Conservation (phyloP, 2,888 invertebrate genomes). For the Halocaridina rubra region DNA sequence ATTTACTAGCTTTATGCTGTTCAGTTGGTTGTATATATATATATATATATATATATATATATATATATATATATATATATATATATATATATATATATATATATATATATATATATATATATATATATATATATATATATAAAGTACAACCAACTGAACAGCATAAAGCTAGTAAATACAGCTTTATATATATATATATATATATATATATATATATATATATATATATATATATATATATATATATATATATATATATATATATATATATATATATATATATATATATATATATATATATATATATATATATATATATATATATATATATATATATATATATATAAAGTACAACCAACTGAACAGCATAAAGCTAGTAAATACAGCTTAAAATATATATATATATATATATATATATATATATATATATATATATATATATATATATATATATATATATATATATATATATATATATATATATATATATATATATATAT, state of each 20-base stretch:
- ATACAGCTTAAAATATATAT: not conserved
- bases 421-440: not conserved
- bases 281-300: not conserved
- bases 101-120: constrained; percentile 6
- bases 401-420: not conserved
- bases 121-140: not conserved
- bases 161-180: not conserved
- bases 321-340: not conserved
- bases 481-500: not conserved
- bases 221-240: not conserved
- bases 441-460: not conserved
- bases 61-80: not conserved
- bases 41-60: not conserved
- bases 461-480: not conserved
- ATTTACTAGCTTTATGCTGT: not conserved
- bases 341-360: not conserved
- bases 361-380: no score
- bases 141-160: no score
- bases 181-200: not conserved
- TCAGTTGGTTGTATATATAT: no score
- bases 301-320: not conserved
- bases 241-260: not conserved
- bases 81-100: not conserved
- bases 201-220: not conserved
- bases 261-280: not conserved